Evolutionary conservation across 1,140 invertebrate genomes (phyloP).

Genomic region (Lepidostoma basale): DNA sequence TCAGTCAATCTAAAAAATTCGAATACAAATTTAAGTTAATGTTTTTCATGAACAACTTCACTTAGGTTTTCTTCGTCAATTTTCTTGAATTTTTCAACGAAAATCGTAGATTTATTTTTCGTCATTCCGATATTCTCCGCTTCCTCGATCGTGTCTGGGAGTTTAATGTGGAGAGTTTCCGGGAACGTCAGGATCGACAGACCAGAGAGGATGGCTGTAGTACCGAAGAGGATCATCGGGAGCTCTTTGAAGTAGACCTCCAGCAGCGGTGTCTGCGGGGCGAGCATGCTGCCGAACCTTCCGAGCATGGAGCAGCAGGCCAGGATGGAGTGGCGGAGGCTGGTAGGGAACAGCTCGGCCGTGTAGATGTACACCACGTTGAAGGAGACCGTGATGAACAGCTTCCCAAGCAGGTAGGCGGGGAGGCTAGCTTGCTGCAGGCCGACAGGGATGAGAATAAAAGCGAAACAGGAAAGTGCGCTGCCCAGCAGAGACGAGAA

Average conservation of each 20-base stretch:
- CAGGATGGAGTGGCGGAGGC: slow-evolving; percentile 66
- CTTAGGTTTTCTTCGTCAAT: slow-evolving; percentile 11
- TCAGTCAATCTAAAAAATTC: too few relatives aligned
- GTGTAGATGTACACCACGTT: slow-evolving; percentile 69
- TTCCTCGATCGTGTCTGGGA: slow-evolving; percentile 68
- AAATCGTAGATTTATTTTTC: neutral
- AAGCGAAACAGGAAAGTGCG: slow-evolving; percentile 57
- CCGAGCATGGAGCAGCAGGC: slow-evolving; percentile 71
- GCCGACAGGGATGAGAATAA: slow-evolving; percentile 52
- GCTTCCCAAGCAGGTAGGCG: slow-evolving; percentile 71
- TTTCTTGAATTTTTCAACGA: neutral
- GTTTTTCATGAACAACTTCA: too few relatives aligned
- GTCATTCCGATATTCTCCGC: slow-evolving; percentile 49
- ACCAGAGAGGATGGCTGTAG: slow-evolving; percentile 64
- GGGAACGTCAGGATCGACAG: slow-evolving; percentile 64
- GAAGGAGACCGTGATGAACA: slow-evolving; percentile 68
- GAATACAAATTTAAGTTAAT: too few relatives aligned
- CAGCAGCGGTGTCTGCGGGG: slow-evolving; percentile 69
- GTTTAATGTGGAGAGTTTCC: slow-evolving; percentile 63
- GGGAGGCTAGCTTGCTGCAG: slow-evolving; percentile 46
- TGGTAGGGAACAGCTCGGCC: slow-evolving; percentile 71
- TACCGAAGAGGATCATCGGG: slow-evolving; percentile 69
- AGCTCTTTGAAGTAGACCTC: slow-evolving; percentile 56
- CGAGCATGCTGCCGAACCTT: slow-evolving; percentile 70
- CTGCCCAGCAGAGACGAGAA: slow-evolving; percentile 66